Base-by-base conservation (phyloP, 2,797 vertebrate genomes). In the Poecile montanus region DNA sequence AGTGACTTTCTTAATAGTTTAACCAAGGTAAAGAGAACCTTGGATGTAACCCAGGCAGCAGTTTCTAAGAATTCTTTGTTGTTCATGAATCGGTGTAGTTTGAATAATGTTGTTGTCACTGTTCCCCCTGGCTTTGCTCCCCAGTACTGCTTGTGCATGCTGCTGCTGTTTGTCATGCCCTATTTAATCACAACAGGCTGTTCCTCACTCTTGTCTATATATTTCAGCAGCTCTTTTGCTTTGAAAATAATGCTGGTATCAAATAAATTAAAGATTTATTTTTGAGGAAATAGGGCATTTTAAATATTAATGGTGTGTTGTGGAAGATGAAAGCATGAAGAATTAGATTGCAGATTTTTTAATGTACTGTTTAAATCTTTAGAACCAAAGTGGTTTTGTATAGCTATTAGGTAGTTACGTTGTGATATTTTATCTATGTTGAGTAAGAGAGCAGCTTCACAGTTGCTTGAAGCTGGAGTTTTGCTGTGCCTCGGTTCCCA, bases 1-100 rank as follows among this genome's bases (percentile, higher is more conserved):
- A 76, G 25, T 85, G 88, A 95, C 90, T 96, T 94, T 80, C 61
- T 93, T 91, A 84, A 54, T 45, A 73, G 90, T 81, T 94, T 84
- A 95, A 94, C 48, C 80, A 95, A 93, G 90, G 93, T 95, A 89
- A 67, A 94, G 91, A 77, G 88, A 81, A 30, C 75, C 54, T 89
- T 93, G 93, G 75, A 44, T 34, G 29, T 71, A 73, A 82, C 56
- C 60, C 90, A 91, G 90, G 86, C 77, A 82, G 80, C 83, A 94
- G 61, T 82, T 95, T 94, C 83, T 93, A 93, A 97, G 89, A 93
- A 95, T 78, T 78, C 94, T 85, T 88, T 95, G 91, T 93, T 91
- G 65, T 85, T 88, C 4, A 2, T 85, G 93, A 95, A 89, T 94
- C 12, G 4, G 0, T 57, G 78, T 10, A 89, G 84, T 93, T 94